Evolutionary conservation across 2,113 vertebrate species (phyloP).

Genomic region (Thoracochromis brauschi): DNA sequence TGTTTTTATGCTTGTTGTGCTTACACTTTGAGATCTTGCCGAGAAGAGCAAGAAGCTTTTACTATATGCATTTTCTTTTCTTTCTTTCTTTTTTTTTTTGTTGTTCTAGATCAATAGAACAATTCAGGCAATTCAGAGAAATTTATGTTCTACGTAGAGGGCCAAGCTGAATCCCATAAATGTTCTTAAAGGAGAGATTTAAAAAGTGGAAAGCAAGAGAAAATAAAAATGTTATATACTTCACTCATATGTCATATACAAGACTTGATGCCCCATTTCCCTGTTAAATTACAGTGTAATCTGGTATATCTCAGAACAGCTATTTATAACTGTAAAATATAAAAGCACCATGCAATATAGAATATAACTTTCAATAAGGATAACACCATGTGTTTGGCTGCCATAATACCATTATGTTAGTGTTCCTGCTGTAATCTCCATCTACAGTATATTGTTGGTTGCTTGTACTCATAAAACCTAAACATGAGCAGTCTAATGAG

Average conservation of each 20-base stretch:
- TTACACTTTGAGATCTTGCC: not conserved
- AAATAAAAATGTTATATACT: not conserved
- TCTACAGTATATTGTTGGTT: not conserved
- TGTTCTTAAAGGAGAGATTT: not conserved
- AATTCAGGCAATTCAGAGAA: not conserved
- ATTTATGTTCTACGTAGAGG: not conserved
- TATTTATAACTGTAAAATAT: not conserved
- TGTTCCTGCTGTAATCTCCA: not conserved
- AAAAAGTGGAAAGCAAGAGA: not conserved
- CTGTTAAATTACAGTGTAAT: not conserved
- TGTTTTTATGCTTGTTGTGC: not conserved
- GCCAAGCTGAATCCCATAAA: not conserved
- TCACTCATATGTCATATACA: not conserved
- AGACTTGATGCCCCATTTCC: not conserved
- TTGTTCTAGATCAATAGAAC: not conserved
- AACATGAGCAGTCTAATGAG: not conserved
- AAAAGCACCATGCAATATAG: not conserved
- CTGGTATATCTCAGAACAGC: not conserved
- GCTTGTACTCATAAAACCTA: not conserved
- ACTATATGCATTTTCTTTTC: not conserved
- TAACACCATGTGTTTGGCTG: not conserved
- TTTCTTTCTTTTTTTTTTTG: not conserved
- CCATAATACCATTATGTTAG: not conserved
- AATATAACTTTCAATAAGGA: not conserved
- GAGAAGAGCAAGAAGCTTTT: not conserved